Conservation (phyloP, 1,140 invertebrate genomes). For the Hyphantria cunea region DNA sequence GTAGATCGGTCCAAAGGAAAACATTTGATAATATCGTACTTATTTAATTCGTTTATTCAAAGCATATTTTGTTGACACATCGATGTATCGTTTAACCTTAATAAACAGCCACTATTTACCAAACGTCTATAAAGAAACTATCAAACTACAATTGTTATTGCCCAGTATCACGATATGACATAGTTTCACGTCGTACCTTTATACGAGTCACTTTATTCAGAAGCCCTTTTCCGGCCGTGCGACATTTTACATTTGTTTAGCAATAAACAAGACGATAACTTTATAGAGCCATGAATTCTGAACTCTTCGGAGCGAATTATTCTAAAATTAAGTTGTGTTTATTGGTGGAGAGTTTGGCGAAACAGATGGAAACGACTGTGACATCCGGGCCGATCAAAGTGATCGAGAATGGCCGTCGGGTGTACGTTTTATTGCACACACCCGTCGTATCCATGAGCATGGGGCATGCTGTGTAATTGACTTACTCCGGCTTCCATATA, state of each 20-base stretch:
- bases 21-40: neutral
- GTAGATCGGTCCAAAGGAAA: too few species aligned
- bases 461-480: conserved; percentile 63
- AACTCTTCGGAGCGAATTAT: conserved; percentile 47
- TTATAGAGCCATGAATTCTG: conserved; percentile 46
- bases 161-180: conserved; percentile 18
- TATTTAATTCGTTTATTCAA: neutral
- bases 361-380: conserved; percentile 46
- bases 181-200: conserved; percentile 15
- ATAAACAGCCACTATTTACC: conserved; percentile 11
- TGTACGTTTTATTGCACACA: conserved; percentile 54
- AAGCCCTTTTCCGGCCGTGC: conserved; percentile 17
- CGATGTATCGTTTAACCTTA: conserved; percentile 3
- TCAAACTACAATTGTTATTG: conserved; percentile 15
- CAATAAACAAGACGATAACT: conserved; percentile 45
- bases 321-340: conserved; percentile 57
- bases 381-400: conserved; percentile 69
- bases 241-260: conserved; percentile 26
- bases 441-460: conserved; percentile 18
- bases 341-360: conserved; percentile 46
- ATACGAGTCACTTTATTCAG: conserved; percentile 19
- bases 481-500: conserved; percentile 39
- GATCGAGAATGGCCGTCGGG: conserved; percentile 57
- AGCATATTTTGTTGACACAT: neutral
- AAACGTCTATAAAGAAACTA: neutral